Conservation (phyloP, 2,113 vertebrate genomes). For the Hippolais icterina region DNA sequence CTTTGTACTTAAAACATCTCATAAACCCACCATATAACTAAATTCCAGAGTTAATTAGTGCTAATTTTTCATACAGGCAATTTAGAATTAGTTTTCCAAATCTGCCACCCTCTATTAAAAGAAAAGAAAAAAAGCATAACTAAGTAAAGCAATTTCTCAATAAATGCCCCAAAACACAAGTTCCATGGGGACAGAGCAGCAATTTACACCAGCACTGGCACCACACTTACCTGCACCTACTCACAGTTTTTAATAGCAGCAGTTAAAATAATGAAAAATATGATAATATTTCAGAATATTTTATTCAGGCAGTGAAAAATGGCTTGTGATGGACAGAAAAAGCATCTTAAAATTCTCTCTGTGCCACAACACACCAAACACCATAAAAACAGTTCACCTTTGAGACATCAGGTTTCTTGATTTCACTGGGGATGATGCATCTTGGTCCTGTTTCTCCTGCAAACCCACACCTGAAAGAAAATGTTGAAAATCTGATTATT, state of each 20-base stretch:
- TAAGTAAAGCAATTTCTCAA: background rate
- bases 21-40: background rate
- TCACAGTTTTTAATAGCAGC: background rate
- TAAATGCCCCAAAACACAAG: background rate
- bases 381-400: conserved; percentile 70
- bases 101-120: background rate
- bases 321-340: background rate
- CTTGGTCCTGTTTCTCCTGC: conserved; percentile 96
- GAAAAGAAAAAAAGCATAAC: background rate
- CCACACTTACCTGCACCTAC: background rate
- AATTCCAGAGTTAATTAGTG: background rate
- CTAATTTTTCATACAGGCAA: background rate
- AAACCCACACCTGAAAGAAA: conserved; percentile 89
- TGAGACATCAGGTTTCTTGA: conserved; percentile 83
- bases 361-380: fast-evolving
- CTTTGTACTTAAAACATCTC: background rate
- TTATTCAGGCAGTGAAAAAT: background rate
- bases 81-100: background rate
- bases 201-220: background rate
- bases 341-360: fast-evolving
- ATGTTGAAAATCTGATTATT: fast-evolving
- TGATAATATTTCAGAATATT: background rate
- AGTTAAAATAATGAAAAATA: background rate
- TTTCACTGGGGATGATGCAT: conserved; percentile 96
- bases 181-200: background rate